Evolutionary conservation across 2,888 invertebrate species (phyloP).

Genomic region (Lydus trimaculatus): DNA sequence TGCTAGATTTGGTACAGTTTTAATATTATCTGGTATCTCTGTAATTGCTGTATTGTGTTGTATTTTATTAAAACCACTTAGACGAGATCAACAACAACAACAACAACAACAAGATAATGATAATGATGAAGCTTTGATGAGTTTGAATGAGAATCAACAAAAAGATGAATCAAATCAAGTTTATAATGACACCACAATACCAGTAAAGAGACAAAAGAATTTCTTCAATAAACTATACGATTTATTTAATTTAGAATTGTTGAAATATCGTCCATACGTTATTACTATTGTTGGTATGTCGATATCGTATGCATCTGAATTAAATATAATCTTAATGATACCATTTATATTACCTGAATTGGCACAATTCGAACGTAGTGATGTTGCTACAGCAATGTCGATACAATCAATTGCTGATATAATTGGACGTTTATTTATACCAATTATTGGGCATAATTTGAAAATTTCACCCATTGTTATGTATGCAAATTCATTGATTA

Average conservation of each 20-base stretch:
- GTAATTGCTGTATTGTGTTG: conserved; percentile 61
- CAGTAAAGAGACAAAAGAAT: conserved; percentile 30
- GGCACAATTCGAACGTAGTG: conserved; percentile 49
- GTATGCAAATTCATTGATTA: conserved; percentile 55
- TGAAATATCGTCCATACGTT: conserved; percentile 52
- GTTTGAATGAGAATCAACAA: conserved; percentile 29
- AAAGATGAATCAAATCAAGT: conserved; percentile 28
- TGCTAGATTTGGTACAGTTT: conserved; percentile 60
- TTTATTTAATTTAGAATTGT: conserved; percentile 53
- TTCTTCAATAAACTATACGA: conserved; percentile 43
- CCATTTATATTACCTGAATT: conserved; percentile 60
- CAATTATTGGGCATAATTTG: conserved; percentile 52
- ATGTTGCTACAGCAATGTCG: conserved; percentile 57
- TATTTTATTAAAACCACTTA: conserved; percentile 61
- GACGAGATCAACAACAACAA: conserved; percentile 31
- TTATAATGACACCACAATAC: conserved; percentile 51
- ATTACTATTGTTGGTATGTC: conserved; percentile 56
- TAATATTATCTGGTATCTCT: conserved; percentile 62
- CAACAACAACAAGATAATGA: not conserved
- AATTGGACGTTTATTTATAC: conserved; percentile 56
- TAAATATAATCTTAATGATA: conserved; percentile 61
- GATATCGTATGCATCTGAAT: conserved; percentile 61
- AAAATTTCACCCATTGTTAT: conserved; percentile 54
- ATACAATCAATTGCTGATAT: conserved; percentile 58
- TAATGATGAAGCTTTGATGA: conserved; percentile 14